Evolutionary conservation across 2,113 vertebrate genomes (phyloP).

Genomic region (Coptodon bakossiorum): DNA sequence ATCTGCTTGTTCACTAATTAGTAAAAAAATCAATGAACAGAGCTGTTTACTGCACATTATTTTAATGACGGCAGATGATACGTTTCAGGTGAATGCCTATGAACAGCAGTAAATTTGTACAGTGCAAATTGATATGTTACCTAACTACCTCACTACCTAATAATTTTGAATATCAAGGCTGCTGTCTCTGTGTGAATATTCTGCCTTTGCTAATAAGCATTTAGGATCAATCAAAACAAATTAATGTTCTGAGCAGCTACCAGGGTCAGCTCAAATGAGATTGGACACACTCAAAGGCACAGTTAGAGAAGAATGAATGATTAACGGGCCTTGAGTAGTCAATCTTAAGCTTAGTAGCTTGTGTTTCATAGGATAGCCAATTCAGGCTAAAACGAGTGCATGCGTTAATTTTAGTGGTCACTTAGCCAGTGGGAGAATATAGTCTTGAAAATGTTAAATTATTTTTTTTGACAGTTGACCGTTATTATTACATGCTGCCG

Average conservation of each 20-base stretch:
- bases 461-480: background rate
- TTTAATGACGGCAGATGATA: background rate
- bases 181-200: background rate
- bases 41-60: background rate
- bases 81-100: background rate
- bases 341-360: constrained; percentile 16
- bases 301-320: constrained; percentile 36
- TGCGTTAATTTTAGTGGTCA: background rate
- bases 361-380: background rate
- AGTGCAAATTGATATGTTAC: background rate
- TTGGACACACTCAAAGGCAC: constrained; percentile 33
- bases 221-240: constrained; percentile 53
- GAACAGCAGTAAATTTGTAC: background rate
- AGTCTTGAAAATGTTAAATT: background rate
- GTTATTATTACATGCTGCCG: background rate
- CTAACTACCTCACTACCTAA: background rate
- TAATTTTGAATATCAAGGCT: constrained; percentile 18
- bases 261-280: constrained; percentile 45
- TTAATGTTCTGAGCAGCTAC: constrained; percentile 13
- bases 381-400: background rate
- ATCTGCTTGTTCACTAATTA: background rate
- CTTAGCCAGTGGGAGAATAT: background rate
- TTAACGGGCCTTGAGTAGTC: constrained; percentile 21
- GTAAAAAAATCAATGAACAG: background rate
- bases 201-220: constrained; percentile 28